Conservation (phyloP, 2,888 invertebrate genomes). For the Rutpela maculata region DNA sequence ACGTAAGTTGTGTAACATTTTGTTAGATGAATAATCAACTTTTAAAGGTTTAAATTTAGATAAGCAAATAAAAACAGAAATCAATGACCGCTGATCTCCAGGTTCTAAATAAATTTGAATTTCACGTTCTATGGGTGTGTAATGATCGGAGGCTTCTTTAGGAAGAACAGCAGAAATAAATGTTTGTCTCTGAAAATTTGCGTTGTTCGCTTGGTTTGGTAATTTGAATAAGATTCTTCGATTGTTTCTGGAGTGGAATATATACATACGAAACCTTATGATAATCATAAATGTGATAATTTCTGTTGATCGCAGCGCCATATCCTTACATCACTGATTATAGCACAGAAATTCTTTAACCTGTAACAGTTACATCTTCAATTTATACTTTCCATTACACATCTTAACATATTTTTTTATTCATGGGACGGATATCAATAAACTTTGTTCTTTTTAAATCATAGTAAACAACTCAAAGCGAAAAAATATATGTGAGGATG, state of each 20-base stretch:
- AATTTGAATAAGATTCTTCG: not conserved
- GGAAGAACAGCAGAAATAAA: not conserved
- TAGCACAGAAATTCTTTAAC: conserved; percentile 1
- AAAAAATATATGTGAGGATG: conserved; percentile 36
- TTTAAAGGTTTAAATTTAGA: conserved; percentile 11
- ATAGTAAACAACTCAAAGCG: conserved; percentile 52
- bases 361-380: conserved; percentile 7
- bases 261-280: not conserved
- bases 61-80: conserved; percentile 18
- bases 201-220: not conserved
- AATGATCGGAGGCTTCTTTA: not conserved
- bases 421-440: conserved; percentile 49
- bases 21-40: conserved; percentile 7
- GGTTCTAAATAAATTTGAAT: conserved; percentile 3
- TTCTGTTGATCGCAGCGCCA: not conserved
- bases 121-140: conserved; percentile 2
- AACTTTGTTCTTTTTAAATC: conserved; percentile 51
- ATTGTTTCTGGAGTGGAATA: not conserved
- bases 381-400: conserved; percentile 7
- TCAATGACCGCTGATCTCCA: conserved; percentile 16
- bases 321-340: conserved; percentile 3
- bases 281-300: not conserved
- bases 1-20: conserved; percentile 29
- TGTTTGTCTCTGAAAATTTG: not conserved
- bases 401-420: conserved; percentile 52